Evolutionary conservation across 2,888 invertebrate species (phyloP).

Genomic region (Andricus curvator): DNA sequence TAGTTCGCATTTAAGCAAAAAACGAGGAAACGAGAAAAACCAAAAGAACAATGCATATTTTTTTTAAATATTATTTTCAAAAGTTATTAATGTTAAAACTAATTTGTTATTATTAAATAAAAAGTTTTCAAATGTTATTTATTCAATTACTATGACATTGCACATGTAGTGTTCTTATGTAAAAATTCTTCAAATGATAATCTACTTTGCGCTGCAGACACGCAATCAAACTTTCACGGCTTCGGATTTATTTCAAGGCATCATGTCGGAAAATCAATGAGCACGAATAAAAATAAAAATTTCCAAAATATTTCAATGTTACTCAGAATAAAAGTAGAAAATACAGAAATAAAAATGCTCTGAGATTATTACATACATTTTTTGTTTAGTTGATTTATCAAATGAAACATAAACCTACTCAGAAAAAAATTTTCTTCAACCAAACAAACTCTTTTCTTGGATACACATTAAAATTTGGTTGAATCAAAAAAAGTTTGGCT

Average conservation of each 20-base stretch:
- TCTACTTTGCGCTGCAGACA: conserved; percentile 32
- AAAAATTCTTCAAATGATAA: conserved; percentile 16
- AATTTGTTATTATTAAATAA: background rate
- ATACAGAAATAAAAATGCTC: too few species aligned
- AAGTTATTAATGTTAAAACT: background rate
- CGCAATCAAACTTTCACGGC: conserved; percentile 34
- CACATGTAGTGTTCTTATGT: conserved; percentile 2
- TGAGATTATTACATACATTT: too few species aligned
- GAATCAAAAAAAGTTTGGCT: too few species aligned
- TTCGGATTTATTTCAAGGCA: conserved; percentile 36
- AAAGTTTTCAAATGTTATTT: background rate
- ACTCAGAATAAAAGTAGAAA: background rate
- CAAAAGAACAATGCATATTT: too few species aligned
- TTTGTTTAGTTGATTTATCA: too few species aligned
- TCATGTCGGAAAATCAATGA: conserved; percentile 8
- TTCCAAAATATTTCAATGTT: background rate
- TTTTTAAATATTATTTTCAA: background rate
- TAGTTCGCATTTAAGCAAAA: too few species aligned
- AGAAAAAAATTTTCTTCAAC: too few species aligned
- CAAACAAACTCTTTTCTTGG: too few species aligned
- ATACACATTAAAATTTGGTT: too few species aligned
- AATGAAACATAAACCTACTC: too few species aligned
- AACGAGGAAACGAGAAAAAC: too few species aligned
- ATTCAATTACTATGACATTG: conserved; percentile 25
- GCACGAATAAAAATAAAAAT: background rate